A percentile compares a stretch with the other conserved stretches of the same genome.
Conservation (phyloP, 2,797 vertebrate species). For the Nannoperca australis region DNA sequence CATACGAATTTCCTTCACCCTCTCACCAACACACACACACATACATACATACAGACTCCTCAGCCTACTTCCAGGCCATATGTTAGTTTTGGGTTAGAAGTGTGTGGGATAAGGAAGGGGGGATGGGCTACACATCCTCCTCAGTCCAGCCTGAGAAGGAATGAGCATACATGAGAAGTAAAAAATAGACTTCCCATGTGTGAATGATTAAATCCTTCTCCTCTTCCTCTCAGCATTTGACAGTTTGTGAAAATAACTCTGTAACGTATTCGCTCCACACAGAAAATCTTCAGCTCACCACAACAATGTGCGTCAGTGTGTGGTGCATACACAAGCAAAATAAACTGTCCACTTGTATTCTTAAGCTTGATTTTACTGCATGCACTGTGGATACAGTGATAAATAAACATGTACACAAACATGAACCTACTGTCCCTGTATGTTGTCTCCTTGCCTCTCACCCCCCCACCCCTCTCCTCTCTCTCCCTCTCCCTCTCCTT, state of each 20-base stretch:
- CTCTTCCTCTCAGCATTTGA: conserved; percentile 86
- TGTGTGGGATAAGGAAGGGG: conserved; percentile 57
- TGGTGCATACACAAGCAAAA: conserved; percentile 22
- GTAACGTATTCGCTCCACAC: conserved; percentile 53
- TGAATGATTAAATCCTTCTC: conserved; percentile 91
- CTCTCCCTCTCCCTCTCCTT: conserved; percentile 75
- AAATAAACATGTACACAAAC: conserved; percentile 77
- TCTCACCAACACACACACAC: conserved; percentile 34
- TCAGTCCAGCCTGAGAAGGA: conserved; percentile 59
- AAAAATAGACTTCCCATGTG: conserved; percentile 89
- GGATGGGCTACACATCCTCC: conserved; percentile 75
- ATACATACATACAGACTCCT: conserved; percentile 36
- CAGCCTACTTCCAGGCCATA: conserved; percentile 80
- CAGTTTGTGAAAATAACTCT: conserved; percentile 70
- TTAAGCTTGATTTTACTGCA: conserved; percentile 25
- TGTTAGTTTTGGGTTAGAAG: conserved; percentile 84
- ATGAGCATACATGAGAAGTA: conserved; percentile 64
- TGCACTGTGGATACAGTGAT: conserved; percentile 48
- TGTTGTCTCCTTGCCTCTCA: conserved; percentile 64
- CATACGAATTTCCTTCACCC: conserved; percentile 65
- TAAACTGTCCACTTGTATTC: conserved; percentile 50
- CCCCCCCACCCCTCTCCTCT: conserved; percentile 43
- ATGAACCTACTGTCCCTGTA: conserved; percentile 69
- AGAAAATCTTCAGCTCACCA: conserved; percentile 45
- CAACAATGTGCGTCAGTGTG: conserved; percentile 61